Evolutionary conservation across 2,797 vertebrate species (phyloP).

Genomic region (Darevskia nairensis): DNA sequence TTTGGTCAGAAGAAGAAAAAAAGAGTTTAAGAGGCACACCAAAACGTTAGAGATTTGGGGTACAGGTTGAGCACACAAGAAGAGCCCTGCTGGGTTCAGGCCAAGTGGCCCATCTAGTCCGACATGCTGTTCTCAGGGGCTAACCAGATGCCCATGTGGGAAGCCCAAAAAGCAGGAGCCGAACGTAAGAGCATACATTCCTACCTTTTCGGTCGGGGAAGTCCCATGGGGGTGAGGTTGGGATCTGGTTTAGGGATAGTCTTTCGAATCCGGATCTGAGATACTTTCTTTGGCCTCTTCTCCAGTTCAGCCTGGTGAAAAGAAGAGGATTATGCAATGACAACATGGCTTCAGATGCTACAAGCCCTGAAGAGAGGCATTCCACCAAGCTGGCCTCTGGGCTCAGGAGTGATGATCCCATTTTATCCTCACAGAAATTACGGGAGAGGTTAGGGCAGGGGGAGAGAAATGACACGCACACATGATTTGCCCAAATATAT

Average conservation of each 20-base stretch:
- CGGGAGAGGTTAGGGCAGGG: too few species aligned
- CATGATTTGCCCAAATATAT: neutral
- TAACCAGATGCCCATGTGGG: too few species aligned
- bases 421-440: neutral
- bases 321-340: slow-evolving; percentile 11
- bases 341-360: neutral
- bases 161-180: too few species aligned
- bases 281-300: slow-evolving; percentile 88
- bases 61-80: too few species aligned
- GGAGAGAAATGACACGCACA: too few species aligned
- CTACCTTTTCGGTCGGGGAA: slow-evolving; percentile 94
- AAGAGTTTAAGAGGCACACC: neutral
- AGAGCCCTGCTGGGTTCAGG: too few species aligned
- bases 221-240: slow-evolving; percentile 94
- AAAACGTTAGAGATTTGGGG: too few species aligned
- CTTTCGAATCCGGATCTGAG: slow-evolving; percentile 94
- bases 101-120: too few species aligned
- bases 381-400: neutral
- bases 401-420: neutral
- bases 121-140: too few species aligned
- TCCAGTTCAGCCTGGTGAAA: slow-evolving; percentile 73
- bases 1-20: neutral
- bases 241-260: slow-evolving; percentile 89
- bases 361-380: neutral
- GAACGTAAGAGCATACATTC: slow-evolving; percentile 7